Evolutionary conservation across 2,797 vertebrate species (phyloP), one percentile per base, ranked within the genome.

Genomic region (Tauraco hartlaubi): DNA sequence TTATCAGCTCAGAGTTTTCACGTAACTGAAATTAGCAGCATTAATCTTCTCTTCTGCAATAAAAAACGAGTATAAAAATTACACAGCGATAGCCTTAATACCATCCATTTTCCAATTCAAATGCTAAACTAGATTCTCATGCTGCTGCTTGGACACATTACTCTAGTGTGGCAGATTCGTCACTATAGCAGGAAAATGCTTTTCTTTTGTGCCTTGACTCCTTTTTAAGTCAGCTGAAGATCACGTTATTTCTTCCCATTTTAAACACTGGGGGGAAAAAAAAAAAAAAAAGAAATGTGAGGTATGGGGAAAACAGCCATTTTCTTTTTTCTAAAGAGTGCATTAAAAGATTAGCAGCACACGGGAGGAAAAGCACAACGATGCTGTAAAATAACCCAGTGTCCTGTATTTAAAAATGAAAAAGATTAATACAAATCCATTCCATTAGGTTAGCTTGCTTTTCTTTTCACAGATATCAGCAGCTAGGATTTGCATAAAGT

Each of bases 81-180:
- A 95, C 90, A 83, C 63, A 82, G 80, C 8, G 3, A 68, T 81
- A 94, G 72, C 63, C 90, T 67, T 91, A 94, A 92, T 83, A 90
- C 62, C 77, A 94, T 97, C 77, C 89, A 89, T 97, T 98, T 98
- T 94, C 93, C 84, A 96, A 97, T 96, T 96, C 96, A 97, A 97
- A 98, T 92, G 93, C 95, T 97, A 95, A 97, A 91, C 91, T 81
- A 90, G 90, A 96, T 37, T 93, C 85, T 95, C 73, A 84, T n/a
- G 80, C 78, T 92, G 80, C 80, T 96, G 73, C 84, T 94, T 90
- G 88, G 69, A 96, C 94, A 82, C 84, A 95, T 94, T 94, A 82
- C 73, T 86, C 52, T 92, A 97, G 86, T 52, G 15, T 19, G 46
- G 90, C 66, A 95, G 85, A 85, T 75, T 84, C 97, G 88, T 95